Base-by-base conservation (phyloP, 2,888 invertebrate genomes). In the Eupithecia vulgata region DNA sequence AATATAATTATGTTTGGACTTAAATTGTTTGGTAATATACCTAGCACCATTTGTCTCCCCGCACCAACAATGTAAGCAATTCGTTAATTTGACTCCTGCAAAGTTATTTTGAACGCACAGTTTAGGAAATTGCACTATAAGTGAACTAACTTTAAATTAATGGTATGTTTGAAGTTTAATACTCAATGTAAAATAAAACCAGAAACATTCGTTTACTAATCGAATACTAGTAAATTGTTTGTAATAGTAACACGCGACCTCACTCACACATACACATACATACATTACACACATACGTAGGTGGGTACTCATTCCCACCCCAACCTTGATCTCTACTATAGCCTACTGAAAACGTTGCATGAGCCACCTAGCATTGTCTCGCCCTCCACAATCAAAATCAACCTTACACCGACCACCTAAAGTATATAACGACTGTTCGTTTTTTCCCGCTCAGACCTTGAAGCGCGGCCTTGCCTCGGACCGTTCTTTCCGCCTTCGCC, bases 401-500 rank as follows among this genome's bases (percentile, higher is more conserved):
- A 82, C 89, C 86, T 79, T 90, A 89, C 65, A 5, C 0, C 6
- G 30, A 67, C 8, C 72, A 0, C 15, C 77, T 84, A 88, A 78
- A 85, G 87, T 80, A 72, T 75, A 83, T 79, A 81, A 42, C 42
- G 37, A 2, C 21, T 8, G 40, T 21, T 37, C 5, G 21, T 25
- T 21, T 52, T 65, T 25, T 12, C 65, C 30, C 17, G 2, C 61
- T 17, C 85, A 81, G 88, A 91, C 94, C 94, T 94, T 93, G 93
- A 85, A 78, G 87, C 75, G 77, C 91, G 92, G 91, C 94, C 94
- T 94, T 92, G 94, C 84, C 82, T 91, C 90, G 57, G 2, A 8
- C 70, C 92, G 91, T 88, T 94, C 93, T 93, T 94, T 94, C 94
- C 94, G 94, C 93, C 93, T 94, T 92, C 90, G 90, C 87, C 89